A percentile compares a stretch with the other conserved stretches of the same genome.
phyloP scores from a whole-genome alignment of 2,797 vertebrate genomes.

The Brachyalestes nurse region DNA sequence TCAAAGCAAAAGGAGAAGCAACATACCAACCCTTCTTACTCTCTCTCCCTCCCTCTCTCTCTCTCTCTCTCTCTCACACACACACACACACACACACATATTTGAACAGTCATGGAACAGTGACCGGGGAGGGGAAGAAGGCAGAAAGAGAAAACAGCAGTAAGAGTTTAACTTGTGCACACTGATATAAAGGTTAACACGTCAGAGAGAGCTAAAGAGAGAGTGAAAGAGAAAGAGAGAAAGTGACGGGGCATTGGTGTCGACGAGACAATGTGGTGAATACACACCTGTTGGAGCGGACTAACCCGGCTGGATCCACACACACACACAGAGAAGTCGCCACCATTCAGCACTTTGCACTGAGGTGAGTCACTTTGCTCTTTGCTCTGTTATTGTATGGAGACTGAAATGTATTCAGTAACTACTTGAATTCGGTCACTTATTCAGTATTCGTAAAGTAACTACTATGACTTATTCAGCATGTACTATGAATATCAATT shows the following conservation, averaged over 20 bases:
- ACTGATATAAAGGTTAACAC: too few relatives aligned
- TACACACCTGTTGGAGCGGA: not conserved
- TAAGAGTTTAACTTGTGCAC: not conserved
- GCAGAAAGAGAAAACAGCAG: not conserved
- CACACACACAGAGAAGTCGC: conserved; percentile 10
- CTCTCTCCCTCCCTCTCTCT: too few relatives aligned
- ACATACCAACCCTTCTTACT: not conserved
- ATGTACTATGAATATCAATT: not conserved
- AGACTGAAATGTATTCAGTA: too few relatives aligned
- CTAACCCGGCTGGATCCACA: not conserved
- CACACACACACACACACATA: too few relatives aligned
- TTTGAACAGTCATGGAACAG: conserved; percentile 1
- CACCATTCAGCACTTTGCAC: not conserved
- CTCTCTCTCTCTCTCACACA: too few relatives aligned
- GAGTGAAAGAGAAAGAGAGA: conserved; percentile 1
- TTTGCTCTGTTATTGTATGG: too few relatives aligned
- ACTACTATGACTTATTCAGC: too few relatives aligned
- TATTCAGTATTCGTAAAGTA: too few relatives aligned
- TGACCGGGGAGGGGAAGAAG: conserved; percentile 7
- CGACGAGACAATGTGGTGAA: not conserved
- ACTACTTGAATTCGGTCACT: too few relatives aligned
- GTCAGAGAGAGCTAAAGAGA: conserved; percentile 1
- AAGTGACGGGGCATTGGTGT: not conserved
- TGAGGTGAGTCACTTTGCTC: conserved; percentile 15
- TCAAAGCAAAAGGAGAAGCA: conserved; percentile 48